These are phyloP conservation scores for Saguinus imperator DNA, from an alignment of 2,113 vertebrate genomes.

Conservation along the genomic window DNA sequence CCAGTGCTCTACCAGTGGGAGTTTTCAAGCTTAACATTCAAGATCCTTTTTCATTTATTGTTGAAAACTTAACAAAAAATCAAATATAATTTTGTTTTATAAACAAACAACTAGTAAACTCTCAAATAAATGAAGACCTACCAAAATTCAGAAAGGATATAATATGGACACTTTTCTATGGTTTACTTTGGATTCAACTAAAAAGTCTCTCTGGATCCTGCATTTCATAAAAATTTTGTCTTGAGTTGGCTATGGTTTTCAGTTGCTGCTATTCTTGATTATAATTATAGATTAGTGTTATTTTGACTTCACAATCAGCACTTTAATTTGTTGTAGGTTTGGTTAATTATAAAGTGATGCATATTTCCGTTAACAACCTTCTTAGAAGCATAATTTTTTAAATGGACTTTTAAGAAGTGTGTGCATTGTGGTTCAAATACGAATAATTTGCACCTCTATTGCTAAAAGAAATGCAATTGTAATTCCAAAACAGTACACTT, in stretches of 20 bases:
- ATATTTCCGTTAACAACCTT: conserved; percentile 68
- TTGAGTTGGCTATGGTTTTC: conserved; percentile 57
- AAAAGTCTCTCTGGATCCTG: neutral
- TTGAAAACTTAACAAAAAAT: neutral
- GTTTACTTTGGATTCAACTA: conserved; percentile 35
- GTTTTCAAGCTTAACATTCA: neutral
- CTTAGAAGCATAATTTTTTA: conserved; percentile 37
- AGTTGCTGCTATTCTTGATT: conserved; percentile 67
- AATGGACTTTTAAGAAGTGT: neutral
- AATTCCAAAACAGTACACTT: neutral
- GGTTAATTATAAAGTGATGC: conserved; percentile 71
- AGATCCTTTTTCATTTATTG: neutral
- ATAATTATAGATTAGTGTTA: conserved; percentile 75
- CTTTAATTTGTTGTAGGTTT: conserved; percentile 75
- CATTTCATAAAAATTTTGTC: conserved; percentile 36
- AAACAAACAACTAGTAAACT: neutral
- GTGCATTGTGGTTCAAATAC: conserved; percentile 32
- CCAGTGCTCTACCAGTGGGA: neutral
- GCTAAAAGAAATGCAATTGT: conserved; percentile 17
- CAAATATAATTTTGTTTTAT: neutral
- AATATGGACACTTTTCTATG: neutral
- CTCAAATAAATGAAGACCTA: neutral
- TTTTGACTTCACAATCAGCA: conserved; percentile 72
- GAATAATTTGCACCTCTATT: conserved; percentile 35
- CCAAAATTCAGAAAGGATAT: neutral